A percentile compares a stretch with the other conserved stretches of the same genome.
Conservation (phyloP, 2,888 invertebrate genomes). For the Autographa gamma region DNA sequence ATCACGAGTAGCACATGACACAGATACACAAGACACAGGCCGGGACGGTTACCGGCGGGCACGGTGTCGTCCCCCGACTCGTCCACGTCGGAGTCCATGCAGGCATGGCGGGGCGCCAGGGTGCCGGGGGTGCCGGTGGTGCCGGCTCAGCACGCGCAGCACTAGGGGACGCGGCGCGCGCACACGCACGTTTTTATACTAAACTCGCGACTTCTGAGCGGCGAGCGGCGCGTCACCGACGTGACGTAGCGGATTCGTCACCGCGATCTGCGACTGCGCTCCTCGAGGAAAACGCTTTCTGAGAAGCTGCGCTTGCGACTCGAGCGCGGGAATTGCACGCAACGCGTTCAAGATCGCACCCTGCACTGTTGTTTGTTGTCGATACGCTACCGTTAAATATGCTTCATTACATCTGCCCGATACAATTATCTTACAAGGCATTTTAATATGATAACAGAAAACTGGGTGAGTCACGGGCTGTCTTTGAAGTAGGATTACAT, state of each 20-base stretch:
- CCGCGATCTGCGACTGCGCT: conserved; percentile 62
- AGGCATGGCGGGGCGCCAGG: conserved; percentile 86
- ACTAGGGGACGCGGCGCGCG: conserved; percentile 80
- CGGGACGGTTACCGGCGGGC: conserved; percentile 81
- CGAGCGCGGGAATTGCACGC: conserved; percentile 50
- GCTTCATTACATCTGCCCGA: neutral
- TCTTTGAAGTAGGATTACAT: neutral
- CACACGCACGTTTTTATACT: conserved; percentile 75
- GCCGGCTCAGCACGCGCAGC: conserved; percentile 55
- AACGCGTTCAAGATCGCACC: conserved; percentile 19
- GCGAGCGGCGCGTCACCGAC: conserved; percentile 74
- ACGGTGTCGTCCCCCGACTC: conserved; percentile 83
- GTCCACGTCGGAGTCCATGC: conserved; percentile 76
- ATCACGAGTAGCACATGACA: conserved; percentile 31
- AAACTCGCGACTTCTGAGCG: conserved; percentile 69
- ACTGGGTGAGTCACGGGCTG: neutral
- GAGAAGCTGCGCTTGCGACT: conserved; percentile 73
- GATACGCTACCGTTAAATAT: conserved; percentile 2
- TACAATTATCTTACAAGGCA: conserved; percentile 11
- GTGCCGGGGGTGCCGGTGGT: conserved; percentile 68
- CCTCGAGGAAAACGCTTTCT: conserved; percentile 87
- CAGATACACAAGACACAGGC: conserved; percentile 21
- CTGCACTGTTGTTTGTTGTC: conserved; percentile 15
- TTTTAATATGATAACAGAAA: neutral
- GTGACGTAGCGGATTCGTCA: conserved; percentile 83